Evolutionary conservation across 2,888 invertebrate genomes (phyloP), one percentile per base, ranked within the genome.

Genomic region (Pilophorus perplexus): DNA sequence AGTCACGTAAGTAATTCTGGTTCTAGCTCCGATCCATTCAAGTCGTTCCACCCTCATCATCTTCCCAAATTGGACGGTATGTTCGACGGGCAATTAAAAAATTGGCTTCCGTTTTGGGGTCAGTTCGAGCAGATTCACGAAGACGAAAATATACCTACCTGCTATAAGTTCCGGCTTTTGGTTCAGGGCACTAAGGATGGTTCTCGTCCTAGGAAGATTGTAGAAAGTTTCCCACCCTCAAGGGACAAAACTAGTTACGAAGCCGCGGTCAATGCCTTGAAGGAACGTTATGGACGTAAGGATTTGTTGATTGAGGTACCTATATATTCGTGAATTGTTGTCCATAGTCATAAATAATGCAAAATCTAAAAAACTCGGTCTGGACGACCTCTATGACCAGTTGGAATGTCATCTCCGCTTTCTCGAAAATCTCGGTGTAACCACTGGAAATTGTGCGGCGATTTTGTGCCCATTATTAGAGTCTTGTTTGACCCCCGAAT

Each of bases 21-120:
- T 18, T 10, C 44, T 18, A 18, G 14, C 2, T n/a, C 18, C n/a
- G 44, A 44, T 44, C 18, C n/a, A 16, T 16, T 16, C 2, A 44
- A 44, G 44, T 33, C 33, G 12, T 44, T 3, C 12, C n/a, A 44
- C 12, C 44, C 18, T 16, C n/a, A 6, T 18, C n/a, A n/a, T 2
- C 16, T 44, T 3, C 44, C 42, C 44, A 44, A 44, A 44, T 44
- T 44, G 16, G 18, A 44, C 4, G 44, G 44, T 18, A 16, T 16
- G 3, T 44, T 44, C 18, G 44, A 44, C 18, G 44, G 44, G n/a
- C 44, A 44, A 18, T 44, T 44, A 18, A 44, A 4, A 44, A 44
- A 44, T 44, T 44, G 44, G 44, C 18, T 44, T 16, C 44, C 44
- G 18, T 44, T 44, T 44, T 44, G 44, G 2, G 44, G 44, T 18